Evolutionary conservation across 2,797 vertebrate species (phyloP), one percentile per base, ranked within the genome.

Genomic region (Varecia variegata): DNA sequence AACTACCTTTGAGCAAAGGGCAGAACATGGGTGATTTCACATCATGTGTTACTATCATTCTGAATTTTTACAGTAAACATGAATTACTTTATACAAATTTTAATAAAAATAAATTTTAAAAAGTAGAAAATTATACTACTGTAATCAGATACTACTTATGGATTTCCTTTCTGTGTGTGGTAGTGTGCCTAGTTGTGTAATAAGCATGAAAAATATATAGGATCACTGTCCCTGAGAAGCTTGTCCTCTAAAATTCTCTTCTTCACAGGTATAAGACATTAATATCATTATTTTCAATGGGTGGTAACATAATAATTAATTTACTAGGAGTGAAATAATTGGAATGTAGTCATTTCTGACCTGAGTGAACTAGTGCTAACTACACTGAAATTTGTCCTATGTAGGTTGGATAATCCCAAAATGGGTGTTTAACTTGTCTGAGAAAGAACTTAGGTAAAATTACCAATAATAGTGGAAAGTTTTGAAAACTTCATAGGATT

Each of bases 251-350:
- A 65, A 32, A 40, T 88, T 62, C 40, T 90, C 25, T 82, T 81
- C 87, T 92, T 56, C 50, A 54, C 30, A 52, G 13, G 35, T 79
- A 47, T 62, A 45, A 27, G 84, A 15, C 20, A 54, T 62, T 70
- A 35, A 45, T 5, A 0, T 60, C 73, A 54, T 68, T 96, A 85
- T 65, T 85, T 91, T 83, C 87, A 86, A 32, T 81, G 15, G 17
- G 62, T 83, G 38, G 14, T 92, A 30, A 54, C 14, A 65, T 40
- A 38, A 27, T 84, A 67, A 81, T 54, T 88, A 73, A 76, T 91
- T 94, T 96, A 27, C 23, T 88, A 4, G 43, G 86, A 88, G 40
- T 94, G 25, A 85, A 82, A 52, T 95, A 76, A 93, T 84, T 92
- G 15, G 70, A 43, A 45, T 27, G 87, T 83, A 93, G 21, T 67